These are phyloP conservation scores for Hoplodrina blanda DNA, from an alignment of 2,888 invertebrate species.

Conservation along the genomic window DNA sequence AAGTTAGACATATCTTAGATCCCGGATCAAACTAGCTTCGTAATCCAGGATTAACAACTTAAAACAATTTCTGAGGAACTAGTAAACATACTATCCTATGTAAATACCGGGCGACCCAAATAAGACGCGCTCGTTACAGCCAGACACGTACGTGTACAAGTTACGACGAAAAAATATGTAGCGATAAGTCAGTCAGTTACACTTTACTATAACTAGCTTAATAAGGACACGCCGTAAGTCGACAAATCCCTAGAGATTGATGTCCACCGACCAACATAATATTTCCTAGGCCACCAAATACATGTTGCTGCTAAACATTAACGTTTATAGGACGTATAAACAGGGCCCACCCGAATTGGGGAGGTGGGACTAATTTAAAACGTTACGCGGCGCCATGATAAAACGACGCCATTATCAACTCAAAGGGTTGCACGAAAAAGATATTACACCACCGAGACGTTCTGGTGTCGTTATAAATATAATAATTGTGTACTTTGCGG, in stretches of 20 bases:
- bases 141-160: conserved; percentile 9
- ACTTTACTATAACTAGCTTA: conserved; percentile 52
- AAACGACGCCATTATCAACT: conserved; percentile 71
- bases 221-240: conserved; percentile 61
- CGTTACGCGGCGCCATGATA: conserved; percentile 71
- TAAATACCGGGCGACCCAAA: conserved; percentile 37
- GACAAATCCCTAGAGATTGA: conserved; percentile 75
- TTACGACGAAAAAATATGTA: conserved; percentile 44
- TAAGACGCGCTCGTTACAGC: conserved; percentile 22
- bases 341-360: conserved; percentile 70
- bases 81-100: conserved; percentile 21
- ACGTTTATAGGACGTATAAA: conserved; percentile 74
- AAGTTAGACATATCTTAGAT: conserved; percentile 21
- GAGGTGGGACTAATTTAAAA: conserved; percentile 76
- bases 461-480: conserved; percentile 58
- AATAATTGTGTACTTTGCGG: conserved; percentile 57
- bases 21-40: conserved; percentile 4
- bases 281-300: conserved; percentile 60
- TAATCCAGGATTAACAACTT: conserved; percentile 26
- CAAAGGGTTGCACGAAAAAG: conserved; percentile 68
- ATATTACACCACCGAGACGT: conserved; percentile 66
- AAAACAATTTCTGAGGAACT: conserved; percentile 35
- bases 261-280: conserved; percentile 61
- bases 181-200: conserved; percentile 32
- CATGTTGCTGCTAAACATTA: conserved; percentile 68